Evolutionary conservation across 2,113 vertebrate genomes (phyloP), one percentile per base, ranked within the genome.

Genomic region (Chiloscyllium plagiosum): DNA sequence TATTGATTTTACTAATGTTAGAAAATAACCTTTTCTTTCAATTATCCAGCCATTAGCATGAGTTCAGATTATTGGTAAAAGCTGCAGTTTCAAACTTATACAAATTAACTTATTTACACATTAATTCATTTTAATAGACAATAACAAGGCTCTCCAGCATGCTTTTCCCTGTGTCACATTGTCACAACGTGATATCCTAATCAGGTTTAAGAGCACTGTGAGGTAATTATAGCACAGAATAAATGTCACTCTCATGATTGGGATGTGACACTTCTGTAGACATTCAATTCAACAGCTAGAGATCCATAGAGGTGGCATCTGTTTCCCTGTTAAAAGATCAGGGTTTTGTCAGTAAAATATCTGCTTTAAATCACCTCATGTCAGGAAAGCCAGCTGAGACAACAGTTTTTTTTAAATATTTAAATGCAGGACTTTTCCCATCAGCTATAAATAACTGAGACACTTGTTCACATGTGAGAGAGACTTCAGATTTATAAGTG

Each of bases 181-280:
- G 20, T 37, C n/a, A 7, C n/a, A 22, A 4, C 61, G 42, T 47
- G 20, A 94, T 66, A 29, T 69, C n/a, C 92, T 94, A 42, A 86
- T 33, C 50, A 95, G 78, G 42, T 86, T 86, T 86, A 56, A 47
- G 42, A 65, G 29, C 29, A 65, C 56, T 61, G 65, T 95, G 52
- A 95, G 56, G 33, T 65, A 78, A 95, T 95, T 95, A 95, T 29
- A 29, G 24, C 78, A 56, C 61, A 85, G 76, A 95, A 85, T 47
- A 83, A 95, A 85, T 80, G 80, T 56, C 56, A 47, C 78, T 76
- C 50, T 95, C 70, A 24, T 95, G n/a, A 37, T 61, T 95, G 52
- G 29, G 47, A 33, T 80, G 19, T 95, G 95, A 50, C 94, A 95
- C 95, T 83, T 47, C 50, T 22, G 26, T 61, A 42, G 29, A 65